phyloP scores from a whole-genome alignment of 2,888 invertebrate genomes.

The Deladenus siricidicola region DNA sequence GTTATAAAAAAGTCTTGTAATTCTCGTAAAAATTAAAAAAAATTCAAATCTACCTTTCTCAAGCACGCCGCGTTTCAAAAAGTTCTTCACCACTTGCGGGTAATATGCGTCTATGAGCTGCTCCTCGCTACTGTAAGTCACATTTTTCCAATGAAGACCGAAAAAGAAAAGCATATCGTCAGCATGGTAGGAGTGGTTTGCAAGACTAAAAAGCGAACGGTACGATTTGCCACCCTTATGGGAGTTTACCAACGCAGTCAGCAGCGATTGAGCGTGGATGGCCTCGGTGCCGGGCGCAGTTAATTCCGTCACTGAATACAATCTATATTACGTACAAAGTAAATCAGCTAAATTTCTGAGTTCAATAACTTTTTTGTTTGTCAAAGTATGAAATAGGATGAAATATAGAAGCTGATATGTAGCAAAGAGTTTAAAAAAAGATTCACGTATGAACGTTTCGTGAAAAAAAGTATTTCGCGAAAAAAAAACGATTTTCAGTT shows the following conservation, averaged over 20 bases:
- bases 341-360: too few species aligned
- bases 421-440: too few species aligned
- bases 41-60: slow-evolving; percentile 17
- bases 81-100: slow-evolving; percentile 21
- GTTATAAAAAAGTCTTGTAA: too few species aligned
- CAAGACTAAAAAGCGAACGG: slow-evolving; percentile 11
- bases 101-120: slow-evolving; percentile 23
- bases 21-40: neutral
- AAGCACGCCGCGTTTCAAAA: slow-evolving; percentile 9
- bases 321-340: too few species aligned
- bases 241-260: slow-evolving; percentile 13
- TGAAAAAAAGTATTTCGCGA: too few species aligned
- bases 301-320: too few species aligned
- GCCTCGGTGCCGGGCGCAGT: too few species aligned
- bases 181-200: slow-evolving; percentile 20
- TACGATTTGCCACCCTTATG: slow-evolving; percentile 15
- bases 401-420: too few species aligned
- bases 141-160: slow-evolving; percentile 20
- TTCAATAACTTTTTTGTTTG: too few species aligned
- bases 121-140: slow-evolving; percentile 20
- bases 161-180: slow-evolving; percentile 23
- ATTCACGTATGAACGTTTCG: too few species aligned
- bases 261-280: slow-evolving; percentile 17
- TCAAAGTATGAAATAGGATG: too few species aligned
- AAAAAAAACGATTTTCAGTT: too few species aligned